Evolutionary conservation across 2,797 vertebrate species (phyloP).

Genomic region (Gobio occitaniae): DNA sequence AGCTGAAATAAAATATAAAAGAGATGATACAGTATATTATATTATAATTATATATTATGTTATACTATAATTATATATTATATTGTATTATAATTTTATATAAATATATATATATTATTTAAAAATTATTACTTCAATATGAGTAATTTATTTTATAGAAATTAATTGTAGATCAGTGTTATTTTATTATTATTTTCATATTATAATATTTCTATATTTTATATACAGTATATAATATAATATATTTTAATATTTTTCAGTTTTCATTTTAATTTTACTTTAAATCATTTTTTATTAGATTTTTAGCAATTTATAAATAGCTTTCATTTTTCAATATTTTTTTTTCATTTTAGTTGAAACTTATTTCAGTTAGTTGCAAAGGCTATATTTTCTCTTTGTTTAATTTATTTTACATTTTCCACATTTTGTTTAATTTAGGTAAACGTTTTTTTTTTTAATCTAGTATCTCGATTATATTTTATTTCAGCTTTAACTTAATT

Average conservation of each 20-base stretch:
- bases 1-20: too few relatives aligned
- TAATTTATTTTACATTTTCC: too few relatives aligned
- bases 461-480: not conserved
- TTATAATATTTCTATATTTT: not conserved
- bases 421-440: too few relatives aligned
- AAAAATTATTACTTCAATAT: not conserved
- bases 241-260: not conserved
- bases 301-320: not conserved
- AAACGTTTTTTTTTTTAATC: not conserved
- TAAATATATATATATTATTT: too few relatives aligned
- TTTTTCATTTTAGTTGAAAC: not conserved
- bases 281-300: not conserved
- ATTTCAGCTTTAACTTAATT: not conserved
- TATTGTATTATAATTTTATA: too few relatives aligned
- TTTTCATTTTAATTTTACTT: not conserved
- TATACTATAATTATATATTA: too few relatives aligned
- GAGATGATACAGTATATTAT: too few relatives aligned
- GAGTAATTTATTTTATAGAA: not conserved
- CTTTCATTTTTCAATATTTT: not conserved
- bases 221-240: not conserved
- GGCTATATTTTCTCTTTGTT: too few relatives aligned
- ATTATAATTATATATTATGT: too few relatives aligned
- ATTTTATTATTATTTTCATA: not conserved
- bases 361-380: not conserved
- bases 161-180: not conserved